These are phyloP conservation scores for Iphiclides podalirius DNA, from an alignment of 2,888 invertebrate species.

Conservation along the genomic window DNA sequence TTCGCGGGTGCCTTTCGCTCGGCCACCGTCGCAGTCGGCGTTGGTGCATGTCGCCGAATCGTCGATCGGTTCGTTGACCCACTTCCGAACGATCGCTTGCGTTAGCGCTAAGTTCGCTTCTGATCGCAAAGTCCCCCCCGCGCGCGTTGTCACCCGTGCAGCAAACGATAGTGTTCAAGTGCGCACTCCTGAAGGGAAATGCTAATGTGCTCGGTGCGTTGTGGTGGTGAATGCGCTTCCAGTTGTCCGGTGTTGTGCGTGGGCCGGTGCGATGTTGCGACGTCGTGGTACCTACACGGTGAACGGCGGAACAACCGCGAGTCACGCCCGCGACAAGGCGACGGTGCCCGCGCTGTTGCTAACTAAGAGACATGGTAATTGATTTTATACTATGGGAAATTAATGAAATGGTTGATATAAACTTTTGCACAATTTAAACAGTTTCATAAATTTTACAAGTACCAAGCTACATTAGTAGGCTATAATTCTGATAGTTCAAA, in stretches of 20 bases:
- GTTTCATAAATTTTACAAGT: too few relatives aligned
- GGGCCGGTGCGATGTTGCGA: slow-evolving; percentile 53
- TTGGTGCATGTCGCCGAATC: slow-evolving; percentile 66
- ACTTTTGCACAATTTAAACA: too few relatives aligned
- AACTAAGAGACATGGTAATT: slow-evolving; percentile 52
- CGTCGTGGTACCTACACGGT: slow-evolving; percentile 71
- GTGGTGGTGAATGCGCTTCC: slow-evolving; percentile 17
- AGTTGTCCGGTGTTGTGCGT: slow-evolving; percentile 31
- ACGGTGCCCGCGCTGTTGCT: slow-evolving; percentile 41
- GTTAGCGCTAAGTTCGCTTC: slow-evolving; percentile 50
- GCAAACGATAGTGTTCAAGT: too few relatives aligned
- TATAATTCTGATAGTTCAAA: too few relatives aligned
- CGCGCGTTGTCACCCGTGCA: too few relatives aligned
- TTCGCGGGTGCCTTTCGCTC: slow-evolving; percentile 69
- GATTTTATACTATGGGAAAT: too few relatives aligned
- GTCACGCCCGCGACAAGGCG: slow-evolving; percentile 44
- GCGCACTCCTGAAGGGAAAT: slow-evolving; percentile 27
- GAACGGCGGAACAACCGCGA: slow-evolving; percentile 55
- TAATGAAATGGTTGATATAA: too few relatives aligned
- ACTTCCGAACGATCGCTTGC: slow-evolving; percentile 50
- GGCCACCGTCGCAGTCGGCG: slow-evolving; percentile 53
- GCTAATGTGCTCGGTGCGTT: slow-evolving; percentile 33
- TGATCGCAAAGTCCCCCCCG: too few relatives aligned
- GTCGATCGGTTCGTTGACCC: slow-evolving; percentile 64
- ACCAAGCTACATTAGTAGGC: too few relatives aligned